Conservation (phyloP, 2,113 vertebrate genomes). For the Tricholaema leucomelas region DNA sequence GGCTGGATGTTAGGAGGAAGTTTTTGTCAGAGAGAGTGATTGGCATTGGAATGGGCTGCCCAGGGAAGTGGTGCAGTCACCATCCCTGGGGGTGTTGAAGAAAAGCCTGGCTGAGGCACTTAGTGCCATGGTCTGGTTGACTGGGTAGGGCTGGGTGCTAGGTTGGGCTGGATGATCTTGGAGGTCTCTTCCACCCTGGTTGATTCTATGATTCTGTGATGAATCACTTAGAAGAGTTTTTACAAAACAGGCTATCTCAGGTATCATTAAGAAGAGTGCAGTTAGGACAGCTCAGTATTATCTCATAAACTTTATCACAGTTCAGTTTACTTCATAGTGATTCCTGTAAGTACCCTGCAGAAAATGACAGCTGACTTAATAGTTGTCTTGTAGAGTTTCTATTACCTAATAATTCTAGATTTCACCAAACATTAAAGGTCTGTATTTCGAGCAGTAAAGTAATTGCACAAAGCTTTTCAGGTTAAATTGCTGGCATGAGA, state of each 20-base stretch:
- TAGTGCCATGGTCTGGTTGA: no score
- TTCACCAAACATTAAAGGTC: background rate
- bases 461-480: background rate
- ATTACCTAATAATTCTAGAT: background rate
- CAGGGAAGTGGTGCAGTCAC: no score
- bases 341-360: background rate
- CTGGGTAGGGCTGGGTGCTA: no score
- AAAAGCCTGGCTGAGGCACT: no score
- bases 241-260: background rate
- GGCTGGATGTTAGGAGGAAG: no score
- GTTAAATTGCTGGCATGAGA: background rate
- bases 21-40: no score
- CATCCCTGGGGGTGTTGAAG: no score
- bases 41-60: no score
- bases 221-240: background rate
- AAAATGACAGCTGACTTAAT: background rate
- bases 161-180: no score
- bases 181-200: no score
- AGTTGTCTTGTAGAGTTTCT: background rate
- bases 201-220: no score
- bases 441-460: background rate
- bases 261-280: background rate
- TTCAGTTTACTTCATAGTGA: background rate
- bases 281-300: background rate
- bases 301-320: no score